Evolutionary conservation across 2,113 vertebrate genomes (phyloP), one percentile per base, ranked within the genome.

Genomic region (Egretta garzetta): DNA sequence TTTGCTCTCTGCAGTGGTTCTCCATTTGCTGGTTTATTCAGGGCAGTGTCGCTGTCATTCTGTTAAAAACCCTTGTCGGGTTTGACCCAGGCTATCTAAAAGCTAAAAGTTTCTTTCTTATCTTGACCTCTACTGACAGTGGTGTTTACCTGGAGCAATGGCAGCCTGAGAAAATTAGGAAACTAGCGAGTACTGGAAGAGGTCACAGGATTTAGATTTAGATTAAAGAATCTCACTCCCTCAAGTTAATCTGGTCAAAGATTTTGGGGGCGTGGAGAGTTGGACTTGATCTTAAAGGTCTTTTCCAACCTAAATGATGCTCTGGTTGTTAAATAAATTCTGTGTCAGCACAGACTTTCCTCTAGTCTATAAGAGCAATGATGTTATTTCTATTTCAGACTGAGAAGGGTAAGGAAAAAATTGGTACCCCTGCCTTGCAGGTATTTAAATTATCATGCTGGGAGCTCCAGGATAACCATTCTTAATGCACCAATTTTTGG

Each of bases 1-100:
- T 94, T 95, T 96, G 66, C 96, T 96, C 95, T 97, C 58, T 10
- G 60, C 79, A 62, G 94, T 60, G 43, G 18, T 59, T 84, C 72
- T 92, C 68, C 53, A 30, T 72, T 94, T 84, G 49, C 91, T 92
- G 86, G 14, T 45, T 88, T 89, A 83, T 96, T 84, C 55, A 39
- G 66, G 86, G 45, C 88, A 37, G 22, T 5, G 14, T 39, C 4
- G 7, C 88, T 89, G 77, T 53, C 53, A 16, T 68, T 88, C 75
- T 68, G 0, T 75, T 75, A 60, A 84, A 74, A 92, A 64, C 33
- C 39, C 43, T 18, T 32, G 66, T 70, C 0, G 9, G 26, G 12
- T 79, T 89, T 70, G 79, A 75, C 90, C 71, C 5, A 3, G 49
- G 52, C 49, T 96, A 20, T 81, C 73, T 68, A 19, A 77, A 77